Conservation (phyloP, 2,888 invertebrate species). For the Lacanobia wlatinum region DNA sequence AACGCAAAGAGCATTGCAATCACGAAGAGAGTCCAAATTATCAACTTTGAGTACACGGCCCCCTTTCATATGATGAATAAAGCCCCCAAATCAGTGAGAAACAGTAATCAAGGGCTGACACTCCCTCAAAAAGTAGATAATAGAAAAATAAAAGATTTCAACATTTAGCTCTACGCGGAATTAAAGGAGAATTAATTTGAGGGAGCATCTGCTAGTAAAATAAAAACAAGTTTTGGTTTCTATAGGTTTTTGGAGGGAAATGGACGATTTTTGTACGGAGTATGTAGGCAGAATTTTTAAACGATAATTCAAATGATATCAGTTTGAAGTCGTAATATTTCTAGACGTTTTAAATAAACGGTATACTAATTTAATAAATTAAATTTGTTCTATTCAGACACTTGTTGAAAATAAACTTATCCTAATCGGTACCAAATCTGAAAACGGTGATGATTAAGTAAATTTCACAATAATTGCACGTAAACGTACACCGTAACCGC, state of each 20-base stretch:
- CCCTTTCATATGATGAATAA: conserved; percentile 34
- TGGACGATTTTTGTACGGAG: conserved; percentile 4
- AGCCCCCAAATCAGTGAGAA: conserved; percentile 50
- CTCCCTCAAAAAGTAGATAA: conserved; percentile 38
- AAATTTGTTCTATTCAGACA: no score
- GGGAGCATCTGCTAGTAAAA: conserved; percentile 36
- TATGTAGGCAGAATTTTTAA: neutral
- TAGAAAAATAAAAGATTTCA: conserved; percentile 55
- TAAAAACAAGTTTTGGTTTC: conserved; percentile 32
- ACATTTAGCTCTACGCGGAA: conserved; percentile 21
- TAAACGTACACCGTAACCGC: no score
- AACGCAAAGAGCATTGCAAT: conserved; percentile 33
- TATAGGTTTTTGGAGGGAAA: conserved; percentile 7
- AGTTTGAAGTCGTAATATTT: no score
- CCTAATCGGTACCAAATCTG: no score
- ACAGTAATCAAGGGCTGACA: conserved; percentile 49
- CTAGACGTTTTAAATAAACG: no score
- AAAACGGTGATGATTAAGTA: no score
- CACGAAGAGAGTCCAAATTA: conserved; percentile 37
- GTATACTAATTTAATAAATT: no score
- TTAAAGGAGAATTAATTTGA: conserved; percentile 47
- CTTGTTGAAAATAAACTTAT: no score
- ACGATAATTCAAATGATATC: neutral
- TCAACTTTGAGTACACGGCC: conserved; percentile 12
- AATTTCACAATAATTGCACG: no score